A percentile compares a stretch with the other conserved stretches of the same genome.
Conservation (phyloP, 2,797 vertebrate genomes). For the Diglossa cyanea region DNA sequence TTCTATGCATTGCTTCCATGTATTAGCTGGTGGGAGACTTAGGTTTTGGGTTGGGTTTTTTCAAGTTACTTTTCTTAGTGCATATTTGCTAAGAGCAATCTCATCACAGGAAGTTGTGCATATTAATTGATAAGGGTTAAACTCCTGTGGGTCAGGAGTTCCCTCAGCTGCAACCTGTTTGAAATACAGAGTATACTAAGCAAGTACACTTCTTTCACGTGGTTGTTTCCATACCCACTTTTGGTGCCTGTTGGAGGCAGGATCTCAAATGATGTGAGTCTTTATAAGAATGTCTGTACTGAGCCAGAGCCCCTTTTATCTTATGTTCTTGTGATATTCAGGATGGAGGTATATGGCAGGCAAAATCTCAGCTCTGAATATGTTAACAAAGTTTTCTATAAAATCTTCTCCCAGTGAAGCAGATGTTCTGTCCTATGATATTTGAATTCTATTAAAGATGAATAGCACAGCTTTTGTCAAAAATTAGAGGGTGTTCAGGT, state of each 20-base stretch:
- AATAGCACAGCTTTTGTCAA: not conserved
- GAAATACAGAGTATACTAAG: not conserved
- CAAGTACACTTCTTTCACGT: not conserved
- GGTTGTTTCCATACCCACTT: fast-evolving
- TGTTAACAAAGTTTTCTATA: not conserved
- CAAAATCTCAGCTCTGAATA: not conserved
- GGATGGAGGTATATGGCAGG: not conserved
- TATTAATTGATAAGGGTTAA: not conserved
- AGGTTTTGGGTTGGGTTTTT: not conserved
- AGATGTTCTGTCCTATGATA: not conserved
- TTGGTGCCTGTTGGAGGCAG: not conserved
- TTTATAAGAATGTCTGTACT: not conserved
- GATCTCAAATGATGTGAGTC: not conserved
- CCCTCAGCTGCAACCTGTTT: not conserved
- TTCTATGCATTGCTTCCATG: not conserved
- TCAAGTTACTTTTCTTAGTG: not conserved
- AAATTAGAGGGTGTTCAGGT: not conserved
- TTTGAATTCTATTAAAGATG: not conserved
- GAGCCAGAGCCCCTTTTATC: not conserved
- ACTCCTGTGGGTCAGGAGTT: not conserved
- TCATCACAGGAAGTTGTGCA: not conserved
- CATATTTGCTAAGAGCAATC: not conserved
- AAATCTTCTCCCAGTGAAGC: not conserved
- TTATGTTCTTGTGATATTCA: not conserved
- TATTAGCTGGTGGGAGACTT: not conserved